These are phyloP conservation scores for Hemiprocne comata DNA, from an alignment of 2,113 vertebrate species.

Conservation along the genomic window DNA sequence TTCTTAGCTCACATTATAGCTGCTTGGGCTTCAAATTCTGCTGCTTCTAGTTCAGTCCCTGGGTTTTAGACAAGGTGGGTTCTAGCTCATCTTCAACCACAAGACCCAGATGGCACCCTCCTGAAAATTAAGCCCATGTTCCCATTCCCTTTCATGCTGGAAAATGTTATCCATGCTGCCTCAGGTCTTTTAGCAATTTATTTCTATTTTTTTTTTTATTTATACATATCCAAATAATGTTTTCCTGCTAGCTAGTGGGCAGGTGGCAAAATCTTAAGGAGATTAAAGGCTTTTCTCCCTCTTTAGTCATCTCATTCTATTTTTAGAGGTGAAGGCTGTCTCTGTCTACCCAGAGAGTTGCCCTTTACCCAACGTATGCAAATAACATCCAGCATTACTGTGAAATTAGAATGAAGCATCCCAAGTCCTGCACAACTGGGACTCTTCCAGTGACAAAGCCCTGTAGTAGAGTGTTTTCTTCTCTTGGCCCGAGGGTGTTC, in stretches of 20 bases:
- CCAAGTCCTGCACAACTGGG: not conserved
- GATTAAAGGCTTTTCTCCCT: constrained; percentile 36
- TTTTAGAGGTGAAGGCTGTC: constrained; percentile 1
- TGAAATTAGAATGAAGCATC: not conserved
- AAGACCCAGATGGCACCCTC: not conserved
- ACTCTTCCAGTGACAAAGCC: not conserved
- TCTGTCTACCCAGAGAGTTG: not conserved
- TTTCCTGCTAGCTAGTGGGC: not conserved
- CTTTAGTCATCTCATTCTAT: not conserved
- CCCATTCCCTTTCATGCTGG: not conserved
- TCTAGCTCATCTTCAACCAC: not conserved
- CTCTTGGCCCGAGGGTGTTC: not conserved
- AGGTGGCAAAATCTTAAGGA: constrained; percentile 44
- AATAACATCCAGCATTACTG: constrained; percentile 16
- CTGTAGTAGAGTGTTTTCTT: not conserved
- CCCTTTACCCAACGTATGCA: constrained; percentile 14
- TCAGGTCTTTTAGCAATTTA: not conserved
- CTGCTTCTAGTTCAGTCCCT: not conserved
- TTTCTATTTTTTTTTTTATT: no score
- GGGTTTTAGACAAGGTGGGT: not conserved
- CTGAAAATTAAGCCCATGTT: not conserved
- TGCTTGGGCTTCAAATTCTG: not conserved
- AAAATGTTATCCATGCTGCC: not conserved
- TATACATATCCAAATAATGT: no score
- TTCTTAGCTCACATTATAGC: not conserved